Base-by-base conservation (phyloP, 2,888 invertebrate species). In the Aporophyla lueneburgensis region DNA sequence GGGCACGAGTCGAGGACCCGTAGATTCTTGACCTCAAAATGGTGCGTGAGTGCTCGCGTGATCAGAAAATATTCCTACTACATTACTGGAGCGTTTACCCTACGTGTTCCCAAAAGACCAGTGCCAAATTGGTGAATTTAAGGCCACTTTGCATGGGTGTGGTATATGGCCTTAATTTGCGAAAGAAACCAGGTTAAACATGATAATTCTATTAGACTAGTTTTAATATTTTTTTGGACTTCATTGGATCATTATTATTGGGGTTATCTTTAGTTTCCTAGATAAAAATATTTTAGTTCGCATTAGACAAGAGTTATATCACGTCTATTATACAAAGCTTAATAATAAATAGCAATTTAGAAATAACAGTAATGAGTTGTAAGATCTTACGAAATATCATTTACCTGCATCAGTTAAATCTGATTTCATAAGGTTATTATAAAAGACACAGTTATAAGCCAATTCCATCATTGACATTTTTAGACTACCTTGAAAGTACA, bases 1-100 rank as follows among this genome's bases (percentile, higher is more conserved):
- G 96, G 96, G 93, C 94, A 94, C 86, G 86, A 90, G 95, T 93
- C 95, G 93, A 90, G 90, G 94, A 94, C 93, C 94, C 93, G 85
- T 87, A 93, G 96, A 95, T 91, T 95, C 93, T 96, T 96, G 96
- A 96, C 94, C 96, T 93, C 94, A 87, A 88, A 90, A 85, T 77
- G 80, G 84, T 86, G 81, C 91, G 90, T 89, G 91, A 86, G 89
- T 86, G 84, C 84, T 87, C 86, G 87, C 84, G 83, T 88, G 79
- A 76, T 88, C 81, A 88, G 78, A 75, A 83, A 88, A 88, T 91
- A 84, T 85, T 87, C 87, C 84, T 81, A 85, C 87, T 76, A 85
- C 85, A 87, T 88, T 89, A 89, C 81, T 86, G 88, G 91, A 88
- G 51, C 89, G 76, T 90, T 88, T 91, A 91, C 90, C 91, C 89